Evolutionary conservation across 2,797 vertebrate species (phyloP), one percentile per base, ranked within the genome.

Genomic region (Gambusia yucatana): DNA sequence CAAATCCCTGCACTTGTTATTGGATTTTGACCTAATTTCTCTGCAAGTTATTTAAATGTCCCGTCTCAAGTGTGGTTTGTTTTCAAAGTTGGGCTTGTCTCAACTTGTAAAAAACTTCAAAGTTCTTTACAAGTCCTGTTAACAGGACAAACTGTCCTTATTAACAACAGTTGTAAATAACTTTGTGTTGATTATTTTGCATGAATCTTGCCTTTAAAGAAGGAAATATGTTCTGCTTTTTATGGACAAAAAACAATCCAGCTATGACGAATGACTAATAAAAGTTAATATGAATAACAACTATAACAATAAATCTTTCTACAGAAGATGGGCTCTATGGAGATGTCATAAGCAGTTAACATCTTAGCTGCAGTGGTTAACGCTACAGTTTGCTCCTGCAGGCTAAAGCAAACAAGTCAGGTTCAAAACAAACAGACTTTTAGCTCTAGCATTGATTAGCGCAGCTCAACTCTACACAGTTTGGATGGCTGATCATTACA

Each of bases 11-110:
- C 9, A 2, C 6, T 75, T 67, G 61, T 59, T 77, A 57, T 2
- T 41, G 48, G 36, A 8, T 46, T 75, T 67, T 65, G 28, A 84
- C 59, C 25, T 81, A 46, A 28, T 85, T 82, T 39, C 36, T 67
- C 25, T 43, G 46, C 59, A 8, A 10, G 16, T 63, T 30, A 36
- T 36, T 9, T 10, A 2, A 36, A 63, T 63, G 33, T 63, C 33
- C 1, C 61, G 0, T 36, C 17, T 63, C 33, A 63, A 63, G 16
- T 36, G 4, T 9, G 2, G 36, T 36, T 70, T 70, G 25, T 52
- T 52, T 52, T 52, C 50, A 52, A 70, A 28, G 11, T n/a, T 14
- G 25, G 67, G 39, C 5, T 43, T 25, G 67, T 5, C 67, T 70
- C 41, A n/a, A 70, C 22, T n/a, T 70, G 33, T 63, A 36, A 33